Conservation (phyloP, 2,888 invertebrate species). For the Callosobruchus maculatus region DNA sequence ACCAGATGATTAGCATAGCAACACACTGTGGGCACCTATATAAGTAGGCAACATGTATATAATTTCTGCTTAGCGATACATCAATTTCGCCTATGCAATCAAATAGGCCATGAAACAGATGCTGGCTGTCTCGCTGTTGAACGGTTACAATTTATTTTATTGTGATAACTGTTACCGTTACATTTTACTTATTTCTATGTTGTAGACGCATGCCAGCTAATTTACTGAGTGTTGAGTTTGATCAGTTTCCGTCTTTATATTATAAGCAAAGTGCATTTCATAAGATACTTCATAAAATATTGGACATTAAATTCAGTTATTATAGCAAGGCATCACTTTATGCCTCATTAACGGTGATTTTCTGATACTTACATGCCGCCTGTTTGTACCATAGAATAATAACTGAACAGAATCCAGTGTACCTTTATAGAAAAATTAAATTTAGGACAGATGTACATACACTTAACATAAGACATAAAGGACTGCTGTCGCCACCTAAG, state of each 20-base stretch:
- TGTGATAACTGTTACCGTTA: not conserved
- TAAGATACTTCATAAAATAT: not conserved
- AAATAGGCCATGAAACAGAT: not conserved
- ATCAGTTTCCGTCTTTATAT: not conserved
- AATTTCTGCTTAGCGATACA: not conserved
- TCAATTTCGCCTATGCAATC: not conserved
- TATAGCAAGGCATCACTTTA: too few species aligned
- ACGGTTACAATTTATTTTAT: not conserved
- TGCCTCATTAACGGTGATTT: too few species aligned
- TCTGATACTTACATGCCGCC: too few species aligned
- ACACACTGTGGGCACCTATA: not conserved
- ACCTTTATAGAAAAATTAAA: too few species aligned
- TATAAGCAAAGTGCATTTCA: not conserved
- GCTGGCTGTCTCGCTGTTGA: not conserved
- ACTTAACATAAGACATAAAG: too few species aligned
- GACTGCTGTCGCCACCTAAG: too few species aligned
- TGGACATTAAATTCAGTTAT: not conserved
- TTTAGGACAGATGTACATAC: too few species aligned
- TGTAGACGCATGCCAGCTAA: not conserved
- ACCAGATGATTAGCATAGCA: not conserved
- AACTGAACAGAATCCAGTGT: too few species aligned
- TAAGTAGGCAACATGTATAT: not conserved
- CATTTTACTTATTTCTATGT: not conserved
- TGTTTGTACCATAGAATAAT: too few species aligned
- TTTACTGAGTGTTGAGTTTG: not conserved